Percentiles rank a stretch among this genome's conserved stretches.
Evolutionary conservation across 2,797 vertebrate genomes (phyloP).

Genomic region (Lophius americanus): DNA sequence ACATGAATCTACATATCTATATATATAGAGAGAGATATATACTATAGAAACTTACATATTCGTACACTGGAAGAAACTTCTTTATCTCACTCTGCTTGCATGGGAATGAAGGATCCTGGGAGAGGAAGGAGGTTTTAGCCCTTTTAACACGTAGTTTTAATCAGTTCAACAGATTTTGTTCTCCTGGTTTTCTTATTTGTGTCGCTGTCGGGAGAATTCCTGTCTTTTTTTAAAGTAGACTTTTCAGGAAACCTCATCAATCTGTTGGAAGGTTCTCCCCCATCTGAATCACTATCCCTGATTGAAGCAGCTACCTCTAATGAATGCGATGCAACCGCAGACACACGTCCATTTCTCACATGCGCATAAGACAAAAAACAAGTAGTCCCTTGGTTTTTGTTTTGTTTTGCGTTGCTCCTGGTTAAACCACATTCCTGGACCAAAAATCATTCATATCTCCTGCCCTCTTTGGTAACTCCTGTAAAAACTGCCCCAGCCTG

Average conservation of each 20-base stretch:
- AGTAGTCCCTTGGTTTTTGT: slow-evolving; percentile 30
- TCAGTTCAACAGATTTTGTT: slow-evolving; percentile 29
- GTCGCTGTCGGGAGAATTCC: slow-evolving; percentile 23
- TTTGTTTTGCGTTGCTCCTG: slow-evolving; percentile 33
- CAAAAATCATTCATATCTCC: slow-evolving; percentile 23
- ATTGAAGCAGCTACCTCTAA: slow-evolving; percentile 67
- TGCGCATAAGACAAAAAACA: slow-evolving; percentile 27
- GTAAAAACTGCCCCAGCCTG: slow-evolving; percentile 16
- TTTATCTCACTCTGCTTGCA: slow-evolving; percentile 56
- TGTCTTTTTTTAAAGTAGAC: slow-evolving; percentile 42
- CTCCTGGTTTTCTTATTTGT: slow-evolving; percentile 56
- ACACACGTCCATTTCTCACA: slow-evolving; percentile 18
- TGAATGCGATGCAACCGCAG: slow-evolving; percentile 54
- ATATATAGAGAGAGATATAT: slow-evolving; percentile 9
- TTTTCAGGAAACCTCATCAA: neutral
- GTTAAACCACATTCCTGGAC: slow-evolving; percentile 42
- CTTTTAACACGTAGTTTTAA: slow-evolving; percentile 34
- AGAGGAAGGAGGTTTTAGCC: slow-evolving; percentile 28
- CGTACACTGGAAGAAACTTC: slow-evolving; percentile 23
- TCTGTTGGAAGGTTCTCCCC: slow-evolving; percentile 25
- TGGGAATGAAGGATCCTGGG: slow-evolving; percentile 27
- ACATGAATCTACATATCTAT: neutral
- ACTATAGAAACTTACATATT: neutral
- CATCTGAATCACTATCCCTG: slow-evolving; percentile 18
- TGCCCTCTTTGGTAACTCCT: slow-evolving; percentile 18